Conservation (phyloP, 2,113 vertebrate species). For the Bubo scandiacus region DNA sequence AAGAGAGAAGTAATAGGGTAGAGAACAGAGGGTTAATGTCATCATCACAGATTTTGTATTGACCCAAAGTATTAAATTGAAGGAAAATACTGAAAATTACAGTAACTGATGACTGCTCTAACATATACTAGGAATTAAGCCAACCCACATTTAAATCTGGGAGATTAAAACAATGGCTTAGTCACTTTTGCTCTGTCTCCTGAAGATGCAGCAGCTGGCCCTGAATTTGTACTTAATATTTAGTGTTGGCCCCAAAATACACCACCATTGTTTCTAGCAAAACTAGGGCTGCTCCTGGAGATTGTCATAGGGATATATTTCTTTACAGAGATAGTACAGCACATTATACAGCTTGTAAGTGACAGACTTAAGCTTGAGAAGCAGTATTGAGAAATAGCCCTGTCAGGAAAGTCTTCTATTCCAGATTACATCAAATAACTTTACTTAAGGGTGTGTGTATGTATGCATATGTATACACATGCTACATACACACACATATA, state of each 20-base stretch:
- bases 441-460: not conserved
- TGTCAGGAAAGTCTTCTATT: conserved; percentile 11
- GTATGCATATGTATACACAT: not conserved
- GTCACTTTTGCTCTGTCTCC: not conserved
- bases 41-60: not conserved
- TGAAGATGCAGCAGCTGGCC: not conserved
- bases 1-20: not conserved
- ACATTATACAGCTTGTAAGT: not conserved
- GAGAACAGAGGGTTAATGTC: not conserved
- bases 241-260: not conserved
- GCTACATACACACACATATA: not conserved
- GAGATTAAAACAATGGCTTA: not conserved
- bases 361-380: not conserved
- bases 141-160: not conserved
- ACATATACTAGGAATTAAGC: not conserved
- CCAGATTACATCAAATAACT: not conserved
- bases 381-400: not conserved
- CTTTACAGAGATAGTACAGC: not conserved
- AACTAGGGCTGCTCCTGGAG: not conserved
- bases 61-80: not conserved
- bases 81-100: not conserved
- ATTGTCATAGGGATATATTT: not conserved
- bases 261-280: not conserved
- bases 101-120: not conserved
- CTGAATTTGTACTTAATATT: not conserved